A percentile compares a stretch with the other conserved stretches of the same genome.
Evolutionary conservation across 2,888 invertebrate genomes (phyloP).

Genomic region (Troides helena): DNA sequence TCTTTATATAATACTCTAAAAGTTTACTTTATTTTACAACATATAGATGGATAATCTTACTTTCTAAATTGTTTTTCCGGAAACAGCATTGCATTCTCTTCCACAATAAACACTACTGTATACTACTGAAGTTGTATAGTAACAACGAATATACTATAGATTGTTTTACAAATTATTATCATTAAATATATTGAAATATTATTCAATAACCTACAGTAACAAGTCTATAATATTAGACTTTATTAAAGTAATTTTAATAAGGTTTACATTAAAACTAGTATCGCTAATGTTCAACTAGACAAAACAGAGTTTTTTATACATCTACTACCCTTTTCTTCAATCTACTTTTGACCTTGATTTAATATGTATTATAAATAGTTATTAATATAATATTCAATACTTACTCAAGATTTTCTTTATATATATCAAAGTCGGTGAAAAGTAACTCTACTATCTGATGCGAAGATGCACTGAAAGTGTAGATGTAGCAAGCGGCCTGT

Average conservation of each 20-base stretch:
- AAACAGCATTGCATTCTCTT: neutral
- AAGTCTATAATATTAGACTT: too few species aligned
- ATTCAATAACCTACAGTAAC: too few species aligned
- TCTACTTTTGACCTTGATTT: neutral
- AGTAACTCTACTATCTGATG: constrained; percentile 91
- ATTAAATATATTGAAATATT: too few species aligned
- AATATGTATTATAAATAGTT: neutral
- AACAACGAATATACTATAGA: too few species aligned
- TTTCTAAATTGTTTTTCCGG: constrained; percentile 3
- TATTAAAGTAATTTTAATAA: too few species aligned
- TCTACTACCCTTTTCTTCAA: too few species aligned
- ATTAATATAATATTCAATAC: constrained; percentile 53
- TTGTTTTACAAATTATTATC: too few species aligned
- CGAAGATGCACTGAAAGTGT: constrained; percentile 88
- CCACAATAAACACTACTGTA: neutral
- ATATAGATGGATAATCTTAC: neutral
- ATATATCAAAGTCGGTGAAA: constrained; percentile 89
- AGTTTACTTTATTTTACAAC: neutral
- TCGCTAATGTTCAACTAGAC: too few species aligned
- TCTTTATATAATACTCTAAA: neutral
- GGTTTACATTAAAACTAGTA: too few species aligned
- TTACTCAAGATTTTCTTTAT: constrained; percentile 84
- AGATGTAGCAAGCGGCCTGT: constrained; percentile 89
- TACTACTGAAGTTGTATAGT: neutral
- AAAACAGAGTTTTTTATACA: too few species aligned